These are phyloP conservation scores for Acanthoscelides obtectus DNA, from an alignment of 2,888 invertebrate species.

Conservation along the genomic window DNA sequence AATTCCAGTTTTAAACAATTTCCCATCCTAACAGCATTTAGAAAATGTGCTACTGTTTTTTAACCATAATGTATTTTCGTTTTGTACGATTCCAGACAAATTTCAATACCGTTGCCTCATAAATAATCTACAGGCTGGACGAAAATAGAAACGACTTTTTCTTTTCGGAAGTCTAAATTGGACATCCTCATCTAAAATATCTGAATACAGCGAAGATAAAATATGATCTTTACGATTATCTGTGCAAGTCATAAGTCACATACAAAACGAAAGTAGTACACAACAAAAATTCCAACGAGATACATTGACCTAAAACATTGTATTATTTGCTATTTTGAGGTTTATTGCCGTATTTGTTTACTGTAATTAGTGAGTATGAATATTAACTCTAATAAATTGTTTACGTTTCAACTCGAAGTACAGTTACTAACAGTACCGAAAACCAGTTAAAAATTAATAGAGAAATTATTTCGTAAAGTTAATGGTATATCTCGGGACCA, in stretches of 20 bases:
- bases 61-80: too few species aligned
- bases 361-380: not conserved
- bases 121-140: too few species aligned
- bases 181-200: too few species aligned
- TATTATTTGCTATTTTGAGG: not conserved
- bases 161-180: too few species aligned
- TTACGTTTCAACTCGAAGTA: not conserved
- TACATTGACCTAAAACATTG: not conserved
- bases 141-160: too few species aligned
- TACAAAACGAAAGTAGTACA: not conserved
- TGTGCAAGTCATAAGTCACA: not conserved
- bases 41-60: too few species aligned
- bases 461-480: not conserved
- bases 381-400: not conserved
- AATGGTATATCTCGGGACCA: not conserved
- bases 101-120: too few species aligned
- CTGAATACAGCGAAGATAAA: too few species aligned
- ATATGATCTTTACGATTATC: not conserved
- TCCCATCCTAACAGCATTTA: too few species aligned
- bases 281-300: not conserved
- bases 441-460: not conserved
- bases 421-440: not conserved
- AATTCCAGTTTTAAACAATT: too few species aligned
- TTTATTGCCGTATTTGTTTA: not conserved
- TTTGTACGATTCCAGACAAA: too few species aligned